Evolutionary conservation across 2,888 invertebrate genomes (phyloP).

Genomic region (Rotaria socialis): DNA sequence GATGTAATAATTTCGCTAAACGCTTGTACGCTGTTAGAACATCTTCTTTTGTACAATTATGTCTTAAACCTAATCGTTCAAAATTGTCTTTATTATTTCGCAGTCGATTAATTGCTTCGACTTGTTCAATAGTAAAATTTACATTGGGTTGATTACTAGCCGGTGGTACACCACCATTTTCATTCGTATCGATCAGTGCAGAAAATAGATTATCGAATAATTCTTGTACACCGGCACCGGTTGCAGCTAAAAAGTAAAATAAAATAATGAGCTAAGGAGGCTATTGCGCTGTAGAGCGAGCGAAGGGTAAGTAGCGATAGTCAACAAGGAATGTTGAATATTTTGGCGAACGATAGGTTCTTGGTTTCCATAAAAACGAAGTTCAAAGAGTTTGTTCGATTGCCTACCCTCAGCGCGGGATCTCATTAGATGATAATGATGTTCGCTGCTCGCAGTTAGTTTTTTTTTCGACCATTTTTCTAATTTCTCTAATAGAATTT

Average conservation of each 20-base stretch:
- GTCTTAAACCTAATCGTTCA: conserved; percentile 55
- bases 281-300: background rate
- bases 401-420: no score
- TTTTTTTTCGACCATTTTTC: no score
- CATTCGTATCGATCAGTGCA: conserved; percentile 54
- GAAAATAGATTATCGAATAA: conserved; percentile 58
- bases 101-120: conserved; percentile 58
- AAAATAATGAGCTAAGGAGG: background rate
- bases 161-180: conserved; percentile 55
- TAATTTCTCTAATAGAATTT: no score
- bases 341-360: no score
- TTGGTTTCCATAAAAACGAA: no score
- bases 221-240: conserved; percentile 57
- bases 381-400: no score
- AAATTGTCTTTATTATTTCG: conserved; percentile 57
- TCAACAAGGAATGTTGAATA: no score
- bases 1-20: conserved; percentile 60
- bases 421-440: no score
- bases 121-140: conserved; percentile 59
- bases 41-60: conserved; percentile 50
- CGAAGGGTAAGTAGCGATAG: no score
- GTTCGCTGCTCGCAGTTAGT: no score
- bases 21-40: conserved; percentile 59
- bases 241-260: conserved; percentile 38
- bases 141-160: conserved; percentile 53